Conservation (phyloP, 2,888 invertebrate genomes). For the Ophion obscuratus region DNA sequence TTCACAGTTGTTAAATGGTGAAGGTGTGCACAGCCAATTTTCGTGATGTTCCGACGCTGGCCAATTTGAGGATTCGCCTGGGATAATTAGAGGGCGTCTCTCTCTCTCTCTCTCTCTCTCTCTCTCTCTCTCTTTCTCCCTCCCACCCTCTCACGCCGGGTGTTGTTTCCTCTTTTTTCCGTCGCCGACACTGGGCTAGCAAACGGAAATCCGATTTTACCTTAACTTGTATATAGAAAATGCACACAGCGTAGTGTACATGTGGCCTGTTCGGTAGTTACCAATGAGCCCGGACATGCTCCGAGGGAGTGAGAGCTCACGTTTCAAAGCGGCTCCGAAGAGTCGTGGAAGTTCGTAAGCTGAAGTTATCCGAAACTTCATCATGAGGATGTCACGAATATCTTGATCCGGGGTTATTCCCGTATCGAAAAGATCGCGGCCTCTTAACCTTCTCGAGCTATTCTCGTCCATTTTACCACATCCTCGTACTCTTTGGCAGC, state of each 20-base stretch:
- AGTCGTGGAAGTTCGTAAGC: constrained; percentile 42
- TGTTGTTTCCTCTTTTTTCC: not conserved
- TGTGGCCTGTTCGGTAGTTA: not conserved
- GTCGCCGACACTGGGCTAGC: not conserved
- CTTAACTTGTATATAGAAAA: constrained; percentile 6
- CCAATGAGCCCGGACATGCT: constrained; percentile 28
- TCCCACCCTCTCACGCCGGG: not conserved
- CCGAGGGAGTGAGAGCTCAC: constrained; percentile 41
- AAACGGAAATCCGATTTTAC: constrained; percentile 43
- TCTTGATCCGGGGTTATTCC: constrained; percentile 11
- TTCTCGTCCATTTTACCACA: not conserved
- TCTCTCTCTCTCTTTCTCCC: not conserved
- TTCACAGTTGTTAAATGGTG: not conserved
- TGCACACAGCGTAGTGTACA: constrained; percentile 4
- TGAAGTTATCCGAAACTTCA: constrained; percentile 35
- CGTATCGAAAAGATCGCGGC: constrained; percentile 34
- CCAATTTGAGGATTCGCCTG: constrained; percentile 33
- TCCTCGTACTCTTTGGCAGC: not conserved
- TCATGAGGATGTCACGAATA: constrained; percentile 10
- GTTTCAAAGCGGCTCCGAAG: constrained; percentile 58
- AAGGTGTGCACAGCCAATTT: not conserved
- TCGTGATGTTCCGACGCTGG: constrained; percentile 15
- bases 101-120: constrained; percentile 3
- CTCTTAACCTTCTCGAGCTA: constrained; percentile 22
- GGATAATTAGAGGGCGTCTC: constrained; percentile 47